Evolutionary conservation across 1,140 invertebrate species (phyloP).

Genomic region (Anastrepha ludens): DNA sequence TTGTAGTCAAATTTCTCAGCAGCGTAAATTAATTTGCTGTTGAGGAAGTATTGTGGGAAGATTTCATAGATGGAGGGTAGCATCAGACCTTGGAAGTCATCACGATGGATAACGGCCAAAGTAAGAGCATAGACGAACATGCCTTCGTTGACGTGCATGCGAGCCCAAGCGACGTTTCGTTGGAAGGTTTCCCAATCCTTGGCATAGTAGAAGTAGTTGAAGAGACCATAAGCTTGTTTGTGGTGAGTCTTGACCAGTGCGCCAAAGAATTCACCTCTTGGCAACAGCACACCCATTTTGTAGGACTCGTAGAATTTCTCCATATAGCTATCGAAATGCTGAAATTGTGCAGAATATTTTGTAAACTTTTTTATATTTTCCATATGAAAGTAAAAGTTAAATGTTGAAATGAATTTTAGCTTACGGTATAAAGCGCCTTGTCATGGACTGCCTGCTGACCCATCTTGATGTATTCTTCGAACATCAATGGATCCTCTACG

Average conservation of each 20-base stretch:
- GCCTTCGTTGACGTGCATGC: conserved; percentile 78
- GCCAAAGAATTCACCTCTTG: conserved; percentile 71
- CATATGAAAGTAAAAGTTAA: neutral
- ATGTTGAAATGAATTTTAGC: conserved; percentile 56
- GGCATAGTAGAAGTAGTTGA: conserved; percentile 78
- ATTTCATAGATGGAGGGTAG: conserved; percentile 80
- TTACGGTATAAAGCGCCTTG: conserved; percentile 64
- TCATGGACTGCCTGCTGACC: conserved; percentile 61
- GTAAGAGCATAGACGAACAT: conserved; percentile 79
- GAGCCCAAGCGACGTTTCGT: conserved; percentile 79
- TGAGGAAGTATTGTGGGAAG: conserved; percentile 79
- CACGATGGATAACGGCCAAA: conserved; percentile 77
- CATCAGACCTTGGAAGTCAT: conserved; percentile 77
- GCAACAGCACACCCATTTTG: conserved; percentile 64
- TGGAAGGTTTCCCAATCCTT: conserved; percentile 81
- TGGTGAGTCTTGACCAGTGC: conserved; percentile 69
- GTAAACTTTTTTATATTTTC: neutral
- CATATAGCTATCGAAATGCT: conserved; percentile 66
- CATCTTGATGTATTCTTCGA: conserved; percentile 67
- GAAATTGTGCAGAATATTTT: neutral
- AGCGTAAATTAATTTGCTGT: conserved; percentile 76
- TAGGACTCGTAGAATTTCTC: conserved; percentile 65
- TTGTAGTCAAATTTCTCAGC: conserved; percentile 75
- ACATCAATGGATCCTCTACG: conserved; percentile 75
- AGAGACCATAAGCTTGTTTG: conserved; percentile 77